Conservation (phyloP, 2,113 vertebrate genomes). For the Clinocottus analis region DNA sequence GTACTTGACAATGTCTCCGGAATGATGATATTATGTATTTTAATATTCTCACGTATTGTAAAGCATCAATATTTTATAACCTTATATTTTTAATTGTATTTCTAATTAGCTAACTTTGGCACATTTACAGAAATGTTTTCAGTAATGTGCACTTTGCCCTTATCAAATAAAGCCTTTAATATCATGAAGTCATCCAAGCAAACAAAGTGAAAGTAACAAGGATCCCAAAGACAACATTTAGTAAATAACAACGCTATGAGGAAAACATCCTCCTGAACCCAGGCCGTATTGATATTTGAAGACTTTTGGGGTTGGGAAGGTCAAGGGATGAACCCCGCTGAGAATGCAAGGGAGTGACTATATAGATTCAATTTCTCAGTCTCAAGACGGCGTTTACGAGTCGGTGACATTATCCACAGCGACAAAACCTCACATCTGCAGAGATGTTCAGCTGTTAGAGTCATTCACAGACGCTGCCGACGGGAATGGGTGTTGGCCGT, state of each 20-base stretch:
- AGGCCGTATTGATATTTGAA: conserved; percentile 12
- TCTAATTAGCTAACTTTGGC: too few species aligned
- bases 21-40: too few species aligned
- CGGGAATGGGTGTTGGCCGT: conserved; percentile 24
- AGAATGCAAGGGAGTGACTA: conserved; percentile 56
- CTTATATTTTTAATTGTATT: too few species aligned
- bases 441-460: conserved; percentile 71
- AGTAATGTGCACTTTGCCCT: too few species aligned
- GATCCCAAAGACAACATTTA: too few species aligned
- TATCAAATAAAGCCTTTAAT: too few species aligned
- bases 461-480: conserved; percentile 60
- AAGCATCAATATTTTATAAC: too few species aligned
- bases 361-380: conserved; percentile 64
- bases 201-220: neutral
- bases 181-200: neutral
- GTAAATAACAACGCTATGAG: neutral
- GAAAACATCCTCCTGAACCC: neutral
- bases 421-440: conserved; percentile 73
- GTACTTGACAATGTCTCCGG: too few species aligned
- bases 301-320: conserved; percentile 38
- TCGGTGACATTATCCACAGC: conserved; percentile 69
- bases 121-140: too few species aligned
- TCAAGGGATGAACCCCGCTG: conserved; percentile 43
- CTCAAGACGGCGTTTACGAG: conserved; percentile 66
- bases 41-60: too few species aligned